Evolutionary conservation across 2,888 invertebrate genomes (phyloP).

Genomic region (Stegana nigrithorax): DNA sequence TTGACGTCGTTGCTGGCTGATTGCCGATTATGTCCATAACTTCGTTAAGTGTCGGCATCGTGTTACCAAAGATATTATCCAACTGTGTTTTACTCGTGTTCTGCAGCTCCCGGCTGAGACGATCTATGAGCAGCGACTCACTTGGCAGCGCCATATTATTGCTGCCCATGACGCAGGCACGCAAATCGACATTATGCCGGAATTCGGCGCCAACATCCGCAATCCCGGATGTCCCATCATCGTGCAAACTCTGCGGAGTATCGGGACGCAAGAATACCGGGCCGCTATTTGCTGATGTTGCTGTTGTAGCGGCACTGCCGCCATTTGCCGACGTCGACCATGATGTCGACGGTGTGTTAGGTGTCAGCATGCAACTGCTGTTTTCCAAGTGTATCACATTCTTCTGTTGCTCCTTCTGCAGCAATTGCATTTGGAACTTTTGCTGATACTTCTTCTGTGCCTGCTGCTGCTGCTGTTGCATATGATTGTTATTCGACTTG

Average conservation of each 20-base stretch:
- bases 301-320: no score
- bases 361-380: constrained; percentile 18
- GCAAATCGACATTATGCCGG: constrained; percentile 64
- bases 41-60: constrained; percentile 43
- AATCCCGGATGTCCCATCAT: no score
- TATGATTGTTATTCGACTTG: constrained; percentile 52
- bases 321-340: no score
- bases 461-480: constrained; percentile 33
- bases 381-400: no score
- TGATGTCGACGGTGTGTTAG: neutral
- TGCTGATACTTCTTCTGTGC: constrained; percentile 22
- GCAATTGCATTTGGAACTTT: constrained; percentile 28
- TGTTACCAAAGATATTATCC: constrained; percentile 37
- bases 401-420: constrained; percentile 33
- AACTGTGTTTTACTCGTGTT: constrained; percentile 57
- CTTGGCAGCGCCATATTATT: constrained; percentile 63
- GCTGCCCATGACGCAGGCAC: constrained; percentile 68
- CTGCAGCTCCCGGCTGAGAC: constrained; percentile 63
- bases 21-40: constrained; percentile 59
- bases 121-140: constrained; percentile 44
- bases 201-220: constrained; percentile 54
- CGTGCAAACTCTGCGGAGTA: constrained; percentile 63
- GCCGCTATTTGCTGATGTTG: constrained; percentile 20
- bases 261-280: constrained; percentile 51
- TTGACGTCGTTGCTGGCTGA: constrained; percentile 24